A percentile compares a stretch with the other conserved stretches of the same genome.
Evolutionary conservation across 1,140 invertebrate genomes (phyloP).

Genomic region (Hestina assimilis): DNA sequence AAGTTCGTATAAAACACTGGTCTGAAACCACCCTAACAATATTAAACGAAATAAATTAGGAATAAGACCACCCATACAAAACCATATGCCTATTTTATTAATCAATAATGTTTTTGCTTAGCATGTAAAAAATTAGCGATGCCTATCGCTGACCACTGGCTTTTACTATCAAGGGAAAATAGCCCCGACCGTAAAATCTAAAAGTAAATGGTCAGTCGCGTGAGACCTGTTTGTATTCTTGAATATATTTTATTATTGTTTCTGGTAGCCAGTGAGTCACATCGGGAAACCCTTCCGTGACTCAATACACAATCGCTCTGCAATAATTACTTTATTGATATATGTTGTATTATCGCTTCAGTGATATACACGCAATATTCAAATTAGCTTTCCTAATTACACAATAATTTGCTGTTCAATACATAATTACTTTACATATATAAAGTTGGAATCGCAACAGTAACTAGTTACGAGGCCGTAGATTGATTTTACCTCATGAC

Average conservation of each 20-base stretch:
- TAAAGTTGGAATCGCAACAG: not conserved
- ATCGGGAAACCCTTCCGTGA: constrained; percentile 64
- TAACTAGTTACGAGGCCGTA: not conserved
- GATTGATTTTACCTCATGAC: not conserved
- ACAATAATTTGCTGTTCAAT: not conserved
- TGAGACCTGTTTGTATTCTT: constrained; percentile 23
- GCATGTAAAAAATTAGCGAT: not conserved
- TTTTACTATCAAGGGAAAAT: not conserved
- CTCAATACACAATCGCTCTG: constrained; percentile 53
- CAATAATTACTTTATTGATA: constrained; percentile 39
- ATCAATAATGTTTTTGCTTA: not conserved
- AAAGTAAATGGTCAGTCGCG: constrained; percentile 17
- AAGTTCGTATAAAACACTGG: no score
- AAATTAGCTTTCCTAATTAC: constrained; percentile 19
- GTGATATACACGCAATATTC: constrained; percentile 21
- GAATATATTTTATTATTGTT: constrained; percentile 37
- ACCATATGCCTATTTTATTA: not conserved
- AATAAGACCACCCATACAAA: not conserved
- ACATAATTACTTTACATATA: not conserved
- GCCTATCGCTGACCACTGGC: constrained; percentile 1
- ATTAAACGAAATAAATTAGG: no score
- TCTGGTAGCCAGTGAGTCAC: constrained; percentile 41
- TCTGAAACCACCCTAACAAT: no score
- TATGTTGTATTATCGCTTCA: constrained; percentile 20
- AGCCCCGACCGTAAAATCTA: constrained; percentile 8